Evolutionary conservation across 2,113 vertebrate genomes (phyloP).

Genomic region (Phyllopteryx taeniolatus): DNA sequence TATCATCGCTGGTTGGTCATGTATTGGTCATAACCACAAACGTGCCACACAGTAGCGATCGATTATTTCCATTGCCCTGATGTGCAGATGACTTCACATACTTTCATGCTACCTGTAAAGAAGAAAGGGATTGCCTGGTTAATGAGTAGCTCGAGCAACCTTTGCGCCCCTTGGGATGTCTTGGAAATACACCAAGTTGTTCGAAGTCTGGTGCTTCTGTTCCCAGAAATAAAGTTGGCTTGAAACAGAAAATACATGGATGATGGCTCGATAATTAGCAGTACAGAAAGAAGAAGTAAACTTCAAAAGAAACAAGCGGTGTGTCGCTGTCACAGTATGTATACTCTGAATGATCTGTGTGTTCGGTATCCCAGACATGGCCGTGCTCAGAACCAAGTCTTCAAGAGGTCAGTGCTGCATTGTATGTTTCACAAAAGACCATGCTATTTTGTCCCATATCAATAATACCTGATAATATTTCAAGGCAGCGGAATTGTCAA

Average conservation of each 20-base stretch:
- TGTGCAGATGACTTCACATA: conserved; percentile 20
- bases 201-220: conserved; percentile 12
- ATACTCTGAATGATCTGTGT: conserved; percentile 18
- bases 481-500: neutral
- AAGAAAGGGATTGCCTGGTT: conserved; percentile 72
- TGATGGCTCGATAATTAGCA: conserved; percentile 12
- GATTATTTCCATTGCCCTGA: conserved; percentile 3
- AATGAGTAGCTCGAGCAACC: conserved; percentile 91
- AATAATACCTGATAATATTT: neutral
- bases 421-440: neutral
- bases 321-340: conserved; percentile 17
- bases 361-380: conserved; percentile 54
- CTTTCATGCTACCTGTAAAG: conserved; percentile 52
- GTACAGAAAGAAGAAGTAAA: conserved; percentile 13
- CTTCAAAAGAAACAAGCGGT: conserved; percentile 7
- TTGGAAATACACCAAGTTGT: conserved; percentile 66
- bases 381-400: conserved; percentile 74
- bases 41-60: conserved; percentile 28
- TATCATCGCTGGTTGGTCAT: neutral
- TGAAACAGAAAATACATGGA: conserved; percentile 25
- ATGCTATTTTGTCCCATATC: neutral
- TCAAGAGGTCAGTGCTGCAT: conserved; percentile 75
- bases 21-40: neutral
- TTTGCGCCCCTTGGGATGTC: conserved; percentile 80
- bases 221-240: conserved; percentile 3